These are phyloP conservation scores for Malurus cyaneus DNA, from an alignment of 2,113 vertebrate species.

Conservation along the genomic window DNA sequence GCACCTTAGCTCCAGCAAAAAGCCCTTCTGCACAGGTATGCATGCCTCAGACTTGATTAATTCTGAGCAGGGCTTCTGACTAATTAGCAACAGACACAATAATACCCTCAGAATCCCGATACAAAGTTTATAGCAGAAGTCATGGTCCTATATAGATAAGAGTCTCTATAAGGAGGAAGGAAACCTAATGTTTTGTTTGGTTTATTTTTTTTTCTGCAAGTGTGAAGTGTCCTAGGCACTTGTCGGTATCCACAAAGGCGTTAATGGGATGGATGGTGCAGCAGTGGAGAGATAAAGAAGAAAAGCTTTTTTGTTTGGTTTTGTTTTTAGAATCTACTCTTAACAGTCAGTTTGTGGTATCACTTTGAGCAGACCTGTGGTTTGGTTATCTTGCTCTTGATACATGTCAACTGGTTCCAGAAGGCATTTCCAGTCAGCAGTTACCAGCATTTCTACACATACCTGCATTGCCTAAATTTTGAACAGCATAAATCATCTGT, in stretches of 20 bases:
- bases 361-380: neutral
- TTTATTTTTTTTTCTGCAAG: neutral
- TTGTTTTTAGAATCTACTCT: neutral
- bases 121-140: neutral
- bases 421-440: neutral
- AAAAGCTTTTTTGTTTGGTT: neutral
- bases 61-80: neutral
- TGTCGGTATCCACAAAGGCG: neutral
- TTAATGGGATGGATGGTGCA: neutral
- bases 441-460: neutral
- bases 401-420: neutral
- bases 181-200: accelerated
- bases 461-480: neutral
- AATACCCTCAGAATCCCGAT: neutral
- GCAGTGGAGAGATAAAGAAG: neutral
- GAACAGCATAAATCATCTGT: neutral
- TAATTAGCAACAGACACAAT: neutral
- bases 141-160: neutral
- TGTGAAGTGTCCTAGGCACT: neutral
- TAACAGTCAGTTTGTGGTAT: neutral
- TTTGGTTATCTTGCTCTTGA: neutral
- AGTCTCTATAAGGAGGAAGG: neutral
- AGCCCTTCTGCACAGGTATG: neutral
- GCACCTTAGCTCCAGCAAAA: neutral
- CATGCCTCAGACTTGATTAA: neutral